These are phyloP conservation scores for Argynnis bischoffii DNA, from an alignment of 2,888 invertebrate genomes.

Conservation along the genomic window DNA sequence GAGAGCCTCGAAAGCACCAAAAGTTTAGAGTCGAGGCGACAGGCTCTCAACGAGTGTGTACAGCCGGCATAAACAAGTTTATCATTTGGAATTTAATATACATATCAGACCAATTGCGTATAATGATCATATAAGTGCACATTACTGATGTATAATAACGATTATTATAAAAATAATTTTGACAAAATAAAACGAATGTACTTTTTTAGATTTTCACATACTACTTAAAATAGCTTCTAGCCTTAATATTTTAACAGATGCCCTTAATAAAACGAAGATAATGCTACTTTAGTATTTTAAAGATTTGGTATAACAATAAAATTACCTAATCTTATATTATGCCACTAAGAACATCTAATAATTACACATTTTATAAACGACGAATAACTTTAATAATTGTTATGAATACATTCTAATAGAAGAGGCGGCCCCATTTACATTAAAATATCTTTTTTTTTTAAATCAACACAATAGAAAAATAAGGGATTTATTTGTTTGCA, in stretches of 20 bases:
- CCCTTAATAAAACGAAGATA: background rate
- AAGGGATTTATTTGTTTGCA: slow-evolving; percentile 12
- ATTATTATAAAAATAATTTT: slow-evolving; percentile 6
- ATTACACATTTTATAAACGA: slow-evolving; percentile 68
- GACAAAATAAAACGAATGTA: background rate
- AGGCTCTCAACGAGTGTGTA: too few relatives aligned
- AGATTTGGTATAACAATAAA: slow-evolving; percentile 74
- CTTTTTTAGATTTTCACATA: slow-evolving; percentile 1
- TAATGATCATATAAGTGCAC: too few relatives aligned
- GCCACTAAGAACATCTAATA: slow-evolving; percentile 61
- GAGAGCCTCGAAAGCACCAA: too few relatives aligned
- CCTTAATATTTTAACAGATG: slow-evolving; percentile 10
- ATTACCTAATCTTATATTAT: slow-evolving; percentile 58
- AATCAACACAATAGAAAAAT: slow-evolving; percentile 14
- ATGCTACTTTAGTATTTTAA: slow-evolving; percentile 40
- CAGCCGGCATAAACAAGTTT: too few relatives aligned
- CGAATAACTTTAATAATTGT: slow-evolving; percentile 37
- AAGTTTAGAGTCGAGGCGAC: too few relatives aligned
- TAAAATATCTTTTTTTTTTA: slow-evolving; percentile 49
- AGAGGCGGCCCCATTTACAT: slow-evolving; percentile 78
- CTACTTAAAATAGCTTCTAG: slow-evolving; percentile 9
- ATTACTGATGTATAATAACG: background rate
- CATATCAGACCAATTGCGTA: too few relatives aligned
- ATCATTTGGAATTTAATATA: too few relatives aligned
- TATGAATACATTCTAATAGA: slow-evolving; percentile 62